Conservation (phyloP, 2,888 invertebrate species). For the Ferdinandea cuprea region DNA sequence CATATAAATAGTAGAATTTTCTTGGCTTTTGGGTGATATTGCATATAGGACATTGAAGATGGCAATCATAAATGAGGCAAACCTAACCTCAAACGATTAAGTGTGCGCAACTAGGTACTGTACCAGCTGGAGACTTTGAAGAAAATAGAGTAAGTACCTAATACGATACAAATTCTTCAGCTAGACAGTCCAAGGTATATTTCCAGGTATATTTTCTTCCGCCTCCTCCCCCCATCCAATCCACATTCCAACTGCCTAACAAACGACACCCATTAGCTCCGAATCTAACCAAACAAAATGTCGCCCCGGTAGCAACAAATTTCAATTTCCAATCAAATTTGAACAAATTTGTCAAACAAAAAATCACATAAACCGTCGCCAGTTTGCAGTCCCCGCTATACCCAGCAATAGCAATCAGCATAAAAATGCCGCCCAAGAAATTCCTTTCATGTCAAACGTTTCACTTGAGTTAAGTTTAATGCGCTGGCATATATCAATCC, state of each 20-base stretch:
- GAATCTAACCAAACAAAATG: neutral
- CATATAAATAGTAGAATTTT: too few relatives aligned
- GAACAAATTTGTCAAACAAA: slow-evolving; percentile 51
- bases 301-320: neutral
- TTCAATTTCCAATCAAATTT: slow-evolving; percentile 12
- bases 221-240: neutral
- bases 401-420: slow-evolving; percentile 40
- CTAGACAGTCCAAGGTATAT: too few relatives aligned
- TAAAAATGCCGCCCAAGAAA: slow-evolving; percentile 34
- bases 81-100: too few relatives aligned
- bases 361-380: slow-evolving; percentile 19
- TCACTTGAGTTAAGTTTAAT: slow-evolving; percentile 38
- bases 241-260: neutral
- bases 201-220: too few relatives aligned
- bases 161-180: too few relatives aligned
- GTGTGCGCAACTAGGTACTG: too few relatives aligned
- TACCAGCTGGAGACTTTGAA: too few relatives aligned
- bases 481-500: slow-evolving; percentile 40
- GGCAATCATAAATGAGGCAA: too few relatives aligned
- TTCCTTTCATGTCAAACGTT: slow-evolving; percentile 22
- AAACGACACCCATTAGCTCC: slow-evolving; percentile 10
- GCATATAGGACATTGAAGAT: too few relatives aligned
- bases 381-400: neutral
- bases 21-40: too few relatives aligned
- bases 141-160: too few relatives aligned